A percentile compares a stretch with the other conserved stretches of the same genome.
Conservation (phyloP, 2,888 invertebrate species). For the Cosmopolites sordidus region DNA sequence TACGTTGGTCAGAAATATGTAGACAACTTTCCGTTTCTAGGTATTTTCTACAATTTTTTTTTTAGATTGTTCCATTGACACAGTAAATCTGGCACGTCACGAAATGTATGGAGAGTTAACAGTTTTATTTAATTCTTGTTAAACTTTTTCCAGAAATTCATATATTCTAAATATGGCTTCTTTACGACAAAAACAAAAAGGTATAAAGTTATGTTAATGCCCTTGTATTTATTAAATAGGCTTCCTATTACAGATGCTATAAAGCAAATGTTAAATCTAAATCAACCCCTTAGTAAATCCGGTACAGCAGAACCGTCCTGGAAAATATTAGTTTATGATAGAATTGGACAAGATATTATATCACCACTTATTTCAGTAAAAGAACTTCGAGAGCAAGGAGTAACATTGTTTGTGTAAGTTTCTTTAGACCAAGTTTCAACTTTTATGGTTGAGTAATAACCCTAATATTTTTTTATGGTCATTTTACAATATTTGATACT, state of each 20-base stretch:
- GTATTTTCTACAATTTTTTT: too few relatives aligned
- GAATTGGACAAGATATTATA: constrained; percentile 96
- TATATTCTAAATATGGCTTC: constrained; percentile 58
- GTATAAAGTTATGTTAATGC: constrained; percentile 50
- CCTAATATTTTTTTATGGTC: constrained; percentile 5
- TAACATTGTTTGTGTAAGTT: constrained; percentile 94
- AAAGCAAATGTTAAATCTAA: constrained; percentile 93
- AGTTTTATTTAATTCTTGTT: too few relatives aligned
- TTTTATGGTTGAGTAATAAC: background rate
- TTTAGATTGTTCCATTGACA: too few relatives aligned
- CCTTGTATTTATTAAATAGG: constrained; percentile 19
- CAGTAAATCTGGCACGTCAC: constrained; percentile 11
- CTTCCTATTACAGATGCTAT: constrained; percentile 68
- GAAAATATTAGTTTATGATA: constrained; percentile 95
- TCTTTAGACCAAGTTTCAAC: too few relatives aligned
- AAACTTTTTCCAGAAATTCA: too few relatives aligned
- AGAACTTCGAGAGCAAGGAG: constrained; percentile 91
- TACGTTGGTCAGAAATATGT: too few relatives aligned
- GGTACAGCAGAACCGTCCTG: constrained; percentile 84
- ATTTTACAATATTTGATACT: constrained; percentile 1
- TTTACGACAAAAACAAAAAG: constrained; percentile 67
- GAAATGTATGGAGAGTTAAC: background rate
- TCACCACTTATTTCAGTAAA: constrained; percentile 94
- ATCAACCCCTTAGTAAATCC: constrained; percentile 72
- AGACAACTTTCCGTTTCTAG: too few relatives aligned